phyloP scores from a whole-genome alignment of 2,888 invertebrate genomes.

The Drosophila nigricruria region DNA sequence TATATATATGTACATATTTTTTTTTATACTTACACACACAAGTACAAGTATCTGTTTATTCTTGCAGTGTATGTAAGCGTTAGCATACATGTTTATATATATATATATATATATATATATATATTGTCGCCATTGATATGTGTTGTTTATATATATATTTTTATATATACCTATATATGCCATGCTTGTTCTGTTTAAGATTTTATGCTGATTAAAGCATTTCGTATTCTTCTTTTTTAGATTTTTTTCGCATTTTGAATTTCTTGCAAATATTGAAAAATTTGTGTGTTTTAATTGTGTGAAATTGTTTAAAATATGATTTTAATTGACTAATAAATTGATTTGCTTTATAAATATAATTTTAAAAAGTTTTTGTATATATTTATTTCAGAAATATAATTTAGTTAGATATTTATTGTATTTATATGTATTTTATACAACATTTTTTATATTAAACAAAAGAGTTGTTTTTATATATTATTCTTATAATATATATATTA shows the following conservation, averaged over 20 bases:
- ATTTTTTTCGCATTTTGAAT: neutral
- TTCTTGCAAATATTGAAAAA: neutral
- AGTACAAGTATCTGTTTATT: slow-evolving; percentile 21
- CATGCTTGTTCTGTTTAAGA: slow-evolving; percentile 21
- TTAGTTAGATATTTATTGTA: neutral
- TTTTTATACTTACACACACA: slow-evolving; percentile 28
- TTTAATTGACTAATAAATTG: neutral
- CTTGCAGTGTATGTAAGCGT: slow-evolving; percentile 28
- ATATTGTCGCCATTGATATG: slow-evolving; percentile 47
- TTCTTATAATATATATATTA: no score
- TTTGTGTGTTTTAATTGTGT: neutral
- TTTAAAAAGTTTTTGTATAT: neutral
- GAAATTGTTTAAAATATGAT: neutral
- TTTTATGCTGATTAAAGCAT: slow-evolving; percentile 44
- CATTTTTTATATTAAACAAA: no score
- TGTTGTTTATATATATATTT: slow-evolving; percentile 14
- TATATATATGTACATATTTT: slow-evolving; percentile 37
- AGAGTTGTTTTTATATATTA: no score
- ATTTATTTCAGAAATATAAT: neutral
- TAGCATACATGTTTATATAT: slow-evolving; percentile 17
- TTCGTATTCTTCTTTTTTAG: slow-evolving; percentile 6
- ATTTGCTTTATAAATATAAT: neutral
- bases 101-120: slow-evolving; percentile 14
- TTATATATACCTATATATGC: slow-evolving; percentile 5
- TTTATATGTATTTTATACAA: no score